phyloP scores from a whole-genome alignment of 2,113 vertebrate genomes.

The Pogona vitticeps region DNA sequence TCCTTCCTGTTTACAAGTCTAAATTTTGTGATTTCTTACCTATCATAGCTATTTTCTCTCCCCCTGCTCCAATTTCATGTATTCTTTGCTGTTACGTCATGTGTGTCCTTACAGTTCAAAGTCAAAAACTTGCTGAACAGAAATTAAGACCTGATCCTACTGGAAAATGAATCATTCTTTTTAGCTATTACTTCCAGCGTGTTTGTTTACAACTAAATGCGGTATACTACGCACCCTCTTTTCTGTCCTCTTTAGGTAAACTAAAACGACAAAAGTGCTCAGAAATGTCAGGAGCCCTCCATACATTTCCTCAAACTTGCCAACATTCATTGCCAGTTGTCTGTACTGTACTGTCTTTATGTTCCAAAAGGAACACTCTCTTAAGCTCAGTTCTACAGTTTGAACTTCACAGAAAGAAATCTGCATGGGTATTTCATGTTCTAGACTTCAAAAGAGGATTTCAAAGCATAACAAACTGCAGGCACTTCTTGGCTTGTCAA shows the following conservation, averaged over 20 bases:
- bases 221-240: background rate
- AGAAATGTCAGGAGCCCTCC: constrained; percentile 4
- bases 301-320: background rate
- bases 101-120: background rate
- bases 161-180: background rate
- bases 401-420: constrained; percentile 10
- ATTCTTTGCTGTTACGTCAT: background rate
- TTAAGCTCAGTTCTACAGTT: background rate
- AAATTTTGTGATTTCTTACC: no score
- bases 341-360: background rate
- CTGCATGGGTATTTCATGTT: background rate
- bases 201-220: background rate
- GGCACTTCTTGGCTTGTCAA: background rate
- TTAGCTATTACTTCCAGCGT: background rate
- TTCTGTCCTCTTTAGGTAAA: background rate
- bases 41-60: no score
- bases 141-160: background rate
- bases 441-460: background rate
- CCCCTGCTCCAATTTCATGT: background rate
- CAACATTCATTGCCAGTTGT: background rate
- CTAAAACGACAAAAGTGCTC: background rate
- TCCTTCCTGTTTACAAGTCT: no score
- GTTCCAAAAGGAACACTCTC: background rate
- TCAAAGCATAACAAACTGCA: background rate
- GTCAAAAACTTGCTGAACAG: background rate